These are phyloP conservation scores for Centropus bengalensis DNA, from an alignment of 2,113 vertebrate genomes.

Conservation along the genomic window DNA sequence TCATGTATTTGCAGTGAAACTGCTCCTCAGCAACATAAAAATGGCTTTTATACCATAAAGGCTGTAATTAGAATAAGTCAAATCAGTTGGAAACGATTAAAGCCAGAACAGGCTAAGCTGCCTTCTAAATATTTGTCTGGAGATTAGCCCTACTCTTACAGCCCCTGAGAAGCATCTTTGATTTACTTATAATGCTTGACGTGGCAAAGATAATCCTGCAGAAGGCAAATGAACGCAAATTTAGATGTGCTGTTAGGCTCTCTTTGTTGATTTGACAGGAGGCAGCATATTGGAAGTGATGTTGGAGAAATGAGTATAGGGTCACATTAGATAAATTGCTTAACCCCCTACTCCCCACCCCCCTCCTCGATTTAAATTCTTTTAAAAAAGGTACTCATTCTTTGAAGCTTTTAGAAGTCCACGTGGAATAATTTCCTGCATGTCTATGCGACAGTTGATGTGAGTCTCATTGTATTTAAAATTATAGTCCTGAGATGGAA, in stretches of 20 bases:
- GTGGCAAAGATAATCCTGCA: slow-evolving; percentile 76
- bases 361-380: slow-evolving; percentile 62
- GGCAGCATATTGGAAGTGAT: slow-evolving; percentile 67
- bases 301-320: slow-evolving; percentile 58
- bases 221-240: slow-evolving; percentile 79
- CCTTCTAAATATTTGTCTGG: slow-evolving; percentile 85
- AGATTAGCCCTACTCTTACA: slow-evolving; percentile 78
- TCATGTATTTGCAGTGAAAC: slow-evolving; percentile 79
- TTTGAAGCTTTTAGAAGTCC: slow-evolving; percentile 81
- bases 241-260: slow-evolving; percentile 72
- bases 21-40: slow-evolving; percentile 80
- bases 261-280: slow-evolving; percentile 76
- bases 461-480: slow-evolving; percentile 83
- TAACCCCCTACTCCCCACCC: neutral
- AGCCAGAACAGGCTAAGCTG: slow-evolving; percentile 79
- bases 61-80: slow-evolving; percentile 88
- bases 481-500: slow-evolving; percentile 84
- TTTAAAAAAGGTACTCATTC: slow-evolving; percentile 62
- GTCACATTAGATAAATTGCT: slow-evolving; percentile 80
- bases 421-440: slow-evolving; percentile 77
- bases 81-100: slow-evolving; percentile 86
- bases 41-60: slow-evolving; percentile 84
- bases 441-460: slow-evolving; percentile 80
- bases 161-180: slow-evolving; percentile 78
- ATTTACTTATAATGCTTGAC: slow-evolving; percentile 79